Evolutionary conservation across 2,888 invertebrate species (phyloP).

Genomic region (Hydraecia micacea): DNA sequence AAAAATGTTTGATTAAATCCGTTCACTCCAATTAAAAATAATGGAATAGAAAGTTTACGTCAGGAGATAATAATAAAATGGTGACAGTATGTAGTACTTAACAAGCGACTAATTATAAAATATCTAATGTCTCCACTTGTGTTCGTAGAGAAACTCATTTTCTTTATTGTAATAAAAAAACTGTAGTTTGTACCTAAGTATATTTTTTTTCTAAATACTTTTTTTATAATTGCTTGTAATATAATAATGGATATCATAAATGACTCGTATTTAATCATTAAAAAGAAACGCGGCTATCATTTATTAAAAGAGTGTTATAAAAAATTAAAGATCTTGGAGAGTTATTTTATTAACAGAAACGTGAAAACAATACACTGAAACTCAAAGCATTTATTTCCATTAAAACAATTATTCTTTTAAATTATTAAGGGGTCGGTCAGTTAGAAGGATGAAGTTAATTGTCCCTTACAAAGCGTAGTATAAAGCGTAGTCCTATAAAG

Average conservation of each 20-base stretch:
- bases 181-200: no score
- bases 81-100: constrained; percentile 51
- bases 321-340: background rate
- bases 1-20: constrained; percentile 60
- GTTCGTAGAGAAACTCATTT: constrained; percentile 5
- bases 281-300: background rate
- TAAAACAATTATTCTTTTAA: background rate
- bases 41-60: constrained; percentile 64
- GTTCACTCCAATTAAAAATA: constrained; percentile 65
- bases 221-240: background rate
- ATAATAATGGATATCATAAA: background rate
- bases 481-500: background rate
- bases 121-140: constrained; percentile 15
- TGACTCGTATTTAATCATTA: background rate
- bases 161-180: no score
- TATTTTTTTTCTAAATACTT: no score
- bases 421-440: background rate
- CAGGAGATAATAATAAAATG: constrained; percentile 57
- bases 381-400: background rate
- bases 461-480: background rate
- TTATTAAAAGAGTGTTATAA: background rate
- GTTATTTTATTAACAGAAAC: background rate
- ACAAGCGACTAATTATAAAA: constrained; percentile 55
- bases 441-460: no score
- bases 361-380: background rate